Percentiles rank a stretch among this genome's conserved stretches.
phyloP scores from a whole-genome alignment of 2,113 vertebrate genomes.

The Sturnira hondurensis region DNA sequence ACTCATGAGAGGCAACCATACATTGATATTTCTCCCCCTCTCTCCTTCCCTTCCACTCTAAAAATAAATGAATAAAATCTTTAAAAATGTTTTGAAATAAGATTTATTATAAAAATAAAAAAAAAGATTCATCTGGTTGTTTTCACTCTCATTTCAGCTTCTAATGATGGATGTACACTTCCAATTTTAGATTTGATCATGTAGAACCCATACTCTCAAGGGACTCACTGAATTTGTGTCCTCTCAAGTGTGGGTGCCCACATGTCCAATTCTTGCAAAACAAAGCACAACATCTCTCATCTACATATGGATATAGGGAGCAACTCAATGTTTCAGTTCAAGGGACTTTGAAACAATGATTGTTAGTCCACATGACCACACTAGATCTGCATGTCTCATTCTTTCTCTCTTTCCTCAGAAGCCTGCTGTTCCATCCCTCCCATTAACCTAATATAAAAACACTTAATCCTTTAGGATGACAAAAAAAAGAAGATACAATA shows the following conservation, averaged over 20 bases:
- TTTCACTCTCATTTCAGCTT: background rate
- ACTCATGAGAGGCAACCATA: too few relatives aligned
- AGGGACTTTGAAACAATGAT: background rate
- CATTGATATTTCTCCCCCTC: too few relatives aligned
- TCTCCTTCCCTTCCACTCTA: too few relatives aligned
- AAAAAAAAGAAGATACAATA: background rate
- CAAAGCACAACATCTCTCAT: background rate
- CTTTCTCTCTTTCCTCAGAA: background rate
- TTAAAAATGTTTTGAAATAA: too few relatives aligned
- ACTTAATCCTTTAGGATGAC: background rate
- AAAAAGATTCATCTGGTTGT: background rate
- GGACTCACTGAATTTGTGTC: background rate
- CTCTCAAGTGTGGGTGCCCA: background rate
- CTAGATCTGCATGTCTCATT: background rate
- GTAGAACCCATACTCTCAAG: background rate
- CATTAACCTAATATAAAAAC: background rate
- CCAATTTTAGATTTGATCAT: too few relatives aligned
- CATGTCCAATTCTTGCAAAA: background rate
- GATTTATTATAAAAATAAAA: too few relatives aligned
- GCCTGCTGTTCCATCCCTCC: background rate
- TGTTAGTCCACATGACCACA: background rate
- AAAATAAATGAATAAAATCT: too few relatives aligned
- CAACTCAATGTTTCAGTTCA: background rate
- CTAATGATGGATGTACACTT: background rate
- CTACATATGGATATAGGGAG: background rate